These are phyloP conservation scores for Ornithoptera priamus DNA, from an alignment of 2,888 invertebrate genomes.

Conservation along the genomic window DNA sequence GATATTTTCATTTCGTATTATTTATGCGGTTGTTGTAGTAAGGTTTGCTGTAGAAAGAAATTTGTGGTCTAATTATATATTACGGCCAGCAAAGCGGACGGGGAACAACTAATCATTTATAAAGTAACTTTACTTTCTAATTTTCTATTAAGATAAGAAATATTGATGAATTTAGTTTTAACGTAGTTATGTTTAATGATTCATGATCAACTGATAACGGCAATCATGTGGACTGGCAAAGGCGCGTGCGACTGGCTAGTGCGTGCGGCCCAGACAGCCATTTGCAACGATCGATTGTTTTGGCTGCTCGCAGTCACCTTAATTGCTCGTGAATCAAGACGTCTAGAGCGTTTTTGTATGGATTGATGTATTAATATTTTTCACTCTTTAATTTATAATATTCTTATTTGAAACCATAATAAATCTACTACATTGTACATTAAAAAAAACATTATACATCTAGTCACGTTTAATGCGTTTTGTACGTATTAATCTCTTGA, in stretches of 20 bases:
- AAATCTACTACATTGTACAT: too few species aligned
- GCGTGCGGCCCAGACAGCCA: slow-evolving; percentile 58
- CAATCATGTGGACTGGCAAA: background rate
- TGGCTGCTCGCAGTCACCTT: slow-evolving; percentile 75
- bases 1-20: too few species aligned
- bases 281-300: slow-evolving; percentile 78
- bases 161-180: background rate
- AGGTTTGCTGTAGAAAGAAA: too few species aligned
- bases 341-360: slow-evolving; percentile 17
- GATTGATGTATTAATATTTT: slow-evolving; percentile 1
- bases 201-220: slow-evolving; percentile 9
- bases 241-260: slow-evolving; percentile 14
- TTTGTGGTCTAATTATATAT: too few species aligned
- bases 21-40: too few species aligned
- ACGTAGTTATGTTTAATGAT: background rate
- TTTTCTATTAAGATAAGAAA: background rate
- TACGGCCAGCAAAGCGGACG: too few species aligned
- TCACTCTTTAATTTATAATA: slow-evolving; percentile 10
- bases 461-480: background rate
- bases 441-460: too few species aligned
- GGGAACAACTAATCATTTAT: too few species aligned
- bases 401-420: too few species aligned
- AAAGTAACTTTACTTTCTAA: too few species aligned
- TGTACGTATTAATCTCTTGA: background rate
- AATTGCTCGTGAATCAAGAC: slow-evolving; percentile 61